Evolutionary conservation across 92 coral and sea anemone species (phyloP).

Genomic region (Muricea muricata): DNA sequence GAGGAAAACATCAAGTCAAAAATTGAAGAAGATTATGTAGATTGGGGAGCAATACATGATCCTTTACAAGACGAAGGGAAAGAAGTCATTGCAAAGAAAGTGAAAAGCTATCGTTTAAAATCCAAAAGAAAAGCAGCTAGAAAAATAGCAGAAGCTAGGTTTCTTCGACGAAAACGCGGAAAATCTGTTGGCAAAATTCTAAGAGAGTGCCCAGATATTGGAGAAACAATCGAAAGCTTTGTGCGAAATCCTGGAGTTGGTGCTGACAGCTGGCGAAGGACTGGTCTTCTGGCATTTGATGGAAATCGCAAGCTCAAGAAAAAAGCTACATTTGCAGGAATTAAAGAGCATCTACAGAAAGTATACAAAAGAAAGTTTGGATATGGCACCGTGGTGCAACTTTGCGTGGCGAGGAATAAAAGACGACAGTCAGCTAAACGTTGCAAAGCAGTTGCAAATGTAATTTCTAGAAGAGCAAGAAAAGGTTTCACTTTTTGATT

Average conservation of each 20-base stretch:
- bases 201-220: slow-evolving; percentile 34
- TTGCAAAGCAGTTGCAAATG: slow-evolving; percentile 61
- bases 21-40: background rate
- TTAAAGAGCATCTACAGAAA: slow-evolving; percentile 40
- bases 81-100: background rate
- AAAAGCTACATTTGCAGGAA: slow-evolving; percentile 30
- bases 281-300: slow-evolving; percentile 45
- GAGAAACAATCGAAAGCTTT: slow-evolving; percentile 17
- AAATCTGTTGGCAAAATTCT: slow-evolving; percentile 30
- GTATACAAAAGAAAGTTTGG: slow-evolving; percentile 20
- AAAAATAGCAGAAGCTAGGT: slow-evolving; percentile 35
- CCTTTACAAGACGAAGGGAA: slow-evolving; percentile 28
- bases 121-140: slow-evolving; percentile 40
- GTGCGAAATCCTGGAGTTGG: slow-evolving; percentile 35
- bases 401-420: slow-evolving; percentile 55
- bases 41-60: slow-evolving; percentile 6
- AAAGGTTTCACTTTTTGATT: slow-evolving; percentile 61
- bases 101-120: slow-evolving; percentile 15
- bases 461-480: slow-evolving; percentile 58
- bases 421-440: slow-evolving; percentile 52
- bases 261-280: slow-evolving; percentile 45
- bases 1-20: slow-evolving; percentile 20
- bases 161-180: slow-evolving; percentile 26
- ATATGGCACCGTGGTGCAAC: slow-evolving; percentile 42
- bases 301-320: slow-evolving; percentile 27